A percentile compares a stretch with the other conserved stretches of the same genome.
phyloP scores from a whole-genome alignment of 1,140 invertebrate species.

The Zaprionus taronus region DNA sequence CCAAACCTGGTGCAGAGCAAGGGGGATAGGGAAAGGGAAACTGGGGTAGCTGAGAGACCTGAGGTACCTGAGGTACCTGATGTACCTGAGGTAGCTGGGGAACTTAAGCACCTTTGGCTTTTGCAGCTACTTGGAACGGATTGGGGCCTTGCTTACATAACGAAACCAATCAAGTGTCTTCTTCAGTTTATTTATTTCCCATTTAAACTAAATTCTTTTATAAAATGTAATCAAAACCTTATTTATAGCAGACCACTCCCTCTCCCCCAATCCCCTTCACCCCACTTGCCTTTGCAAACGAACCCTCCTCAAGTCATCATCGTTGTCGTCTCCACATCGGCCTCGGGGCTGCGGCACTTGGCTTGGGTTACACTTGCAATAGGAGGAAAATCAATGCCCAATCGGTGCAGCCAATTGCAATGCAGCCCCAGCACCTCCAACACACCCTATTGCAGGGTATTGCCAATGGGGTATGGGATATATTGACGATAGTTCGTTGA shows the following conservation, averaged over 20 bases:
- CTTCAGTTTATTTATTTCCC: slow-evolving; percentile 79
- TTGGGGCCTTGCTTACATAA: slow-evolving; percentile 68
- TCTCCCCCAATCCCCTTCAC: background rate
- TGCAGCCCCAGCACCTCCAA: slow-evolving; percentile 52
- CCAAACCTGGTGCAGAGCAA: slow-evolving; percentile 37
- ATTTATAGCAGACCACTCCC: slow-evolving; percentile 61
- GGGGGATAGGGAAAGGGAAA: background rate
- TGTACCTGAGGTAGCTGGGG: background rate
- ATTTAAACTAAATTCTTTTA: slow-evolving; percentile 80
- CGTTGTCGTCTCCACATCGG: slow-evolving; percentile 31
- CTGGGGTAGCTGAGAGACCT: background rate
- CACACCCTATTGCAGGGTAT: background rate
- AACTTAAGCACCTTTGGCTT: slow-evolving; percentile 51
- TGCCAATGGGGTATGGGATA: background rate
- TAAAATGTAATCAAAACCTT: slow-evolving; percentile 84
- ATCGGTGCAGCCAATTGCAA: slow-evolving; percentile 69
- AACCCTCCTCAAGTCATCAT: slow-evolving; percentile 63
- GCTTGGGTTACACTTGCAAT: slow-evolving; percentile 77
- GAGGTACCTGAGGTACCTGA: too few species aligned
- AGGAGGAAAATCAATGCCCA: slow-evolving; percentile 71
- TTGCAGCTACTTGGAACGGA: slow-evolving; percentile 11
- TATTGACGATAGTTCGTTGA: too few species aligned
- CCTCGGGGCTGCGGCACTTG: slow-evolving; percentile 20
- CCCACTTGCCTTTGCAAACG: background rate
- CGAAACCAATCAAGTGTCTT: slow-evolving; percentile 84